These are phyloP conservation scores for Climacteris rufus DNA, from an alignment of 2,113 vertebrate genomes.

Conservation along the genomic window DNA sequence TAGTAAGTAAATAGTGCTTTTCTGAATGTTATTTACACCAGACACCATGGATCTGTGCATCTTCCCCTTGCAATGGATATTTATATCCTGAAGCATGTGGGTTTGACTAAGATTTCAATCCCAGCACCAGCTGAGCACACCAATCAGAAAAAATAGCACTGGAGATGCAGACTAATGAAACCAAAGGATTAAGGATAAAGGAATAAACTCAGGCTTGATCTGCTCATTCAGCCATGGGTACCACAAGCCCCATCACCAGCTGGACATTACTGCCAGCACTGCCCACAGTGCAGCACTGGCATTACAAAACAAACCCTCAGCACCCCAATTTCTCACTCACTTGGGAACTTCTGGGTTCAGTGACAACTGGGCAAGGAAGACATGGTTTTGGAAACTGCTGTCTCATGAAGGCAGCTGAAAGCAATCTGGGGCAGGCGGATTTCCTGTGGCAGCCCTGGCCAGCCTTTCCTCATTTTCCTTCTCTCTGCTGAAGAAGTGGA, in stretches of 20 bases:
- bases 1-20: not conserved
- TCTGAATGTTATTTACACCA: not conserved
- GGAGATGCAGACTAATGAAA: not conserved
- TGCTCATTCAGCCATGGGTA: not conserved
- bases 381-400: constrained; percentile 20
- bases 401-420: constrained; percentile 27
- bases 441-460: constrained; percentile 15
- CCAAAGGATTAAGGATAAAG: not conserved
- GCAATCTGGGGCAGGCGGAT: not conserved
- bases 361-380: not conserved
- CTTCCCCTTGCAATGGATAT: not conserved
- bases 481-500: not conserved
- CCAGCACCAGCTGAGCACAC: not conserved
- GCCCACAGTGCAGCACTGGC: not conserved
- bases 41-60: not conserved
- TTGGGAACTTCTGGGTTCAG: not conserved
- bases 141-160: not conserved
- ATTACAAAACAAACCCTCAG: not conserved
- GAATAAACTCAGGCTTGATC: not conserved
- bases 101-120: not conserved
- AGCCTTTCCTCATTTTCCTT: constrained; percentile 24
- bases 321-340: not conserved
- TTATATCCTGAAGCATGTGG: not conserved
- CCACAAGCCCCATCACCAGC: not conserved
- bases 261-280: not conserved